These are phyloP conservation scores for Subacronicta megacephala DNA, from an alignment of 2,888 invertebrate genomes.

Conservation along the genomic window DNA sequence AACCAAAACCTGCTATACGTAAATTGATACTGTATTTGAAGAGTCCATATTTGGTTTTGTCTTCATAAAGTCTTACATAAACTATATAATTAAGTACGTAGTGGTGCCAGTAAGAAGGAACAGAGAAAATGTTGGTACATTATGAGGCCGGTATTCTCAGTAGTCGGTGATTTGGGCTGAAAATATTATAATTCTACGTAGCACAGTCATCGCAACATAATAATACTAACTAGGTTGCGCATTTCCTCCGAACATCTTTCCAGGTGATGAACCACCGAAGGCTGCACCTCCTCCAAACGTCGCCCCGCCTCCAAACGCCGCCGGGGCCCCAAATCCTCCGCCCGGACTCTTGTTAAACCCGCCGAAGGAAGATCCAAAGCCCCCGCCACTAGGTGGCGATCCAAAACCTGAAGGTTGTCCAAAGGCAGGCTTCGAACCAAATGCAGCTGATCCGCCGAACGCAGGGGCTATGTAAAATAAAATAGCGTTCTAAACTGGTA, in stretches of 20 bases:
- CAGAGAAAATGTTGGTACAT: too few species aligned
- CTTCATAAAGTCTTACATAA: too few species aligned
- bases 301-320: conserved; percentile 86
- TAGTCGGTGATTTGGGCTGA: too few species aligned
- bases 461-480: conserved; percentile 64
- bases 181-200: too few species aligned
- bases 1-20: conserved; percentile 79
- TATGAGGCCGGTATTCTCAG: too few species aligned
- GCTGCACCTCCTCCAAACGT: conserved; percentile 85
- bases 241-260: conserved; percentile 76
- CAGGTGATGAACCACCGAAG: conserved; percentile 88
- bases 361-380: conserved; percentile 72
- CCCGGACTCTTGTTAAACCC: conserved; percentile 81
- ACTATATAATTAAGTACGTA: too few species aligned
- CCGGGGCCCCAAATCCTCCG: conserved; percentile 78
- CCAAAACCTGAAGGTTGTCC: conserved; percentile 66
- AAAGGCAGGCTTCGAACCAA: conserved; percentile 83
- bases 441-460: conserved; percentile 81
- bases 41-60: too few species aligned
- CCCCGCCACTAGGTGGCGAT: conserved; percentile 61
- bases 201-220: too few species aligned
- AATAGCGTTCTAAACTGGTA: background rate
- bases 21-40: conserved; percentile 11
- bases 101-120: too few species aligned
- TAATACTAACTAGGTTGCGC: conserved; percentile 67